These are phyloP conservation scores for Cabera pusaria DNA, from an alignment of 2,888 invertebrate species.

Conservation along the genomic window DNA sequence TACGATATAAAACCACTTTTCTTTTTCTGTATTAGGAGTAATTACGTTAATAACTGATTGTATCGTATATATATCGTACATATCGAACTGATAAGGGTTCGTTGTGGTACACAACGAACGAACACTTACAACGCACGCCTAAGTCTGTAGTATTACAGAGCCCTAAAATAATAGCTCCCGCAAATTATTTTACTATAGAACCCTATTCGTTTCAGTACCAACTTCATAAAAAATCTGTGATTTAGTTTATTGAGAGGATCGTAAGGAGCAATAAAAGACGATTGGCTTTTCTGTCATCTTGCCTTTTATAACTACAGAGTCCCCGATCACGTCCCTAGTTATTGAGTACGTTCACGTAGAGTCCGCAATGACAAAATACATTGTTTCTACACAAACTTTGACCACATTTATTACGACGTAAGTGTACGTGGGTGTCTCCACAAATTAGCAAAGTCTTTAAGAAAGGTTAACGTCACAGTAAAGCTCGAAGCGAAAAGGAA, in stretches of 20 bases:
- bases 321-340: constrained; percentile 31
- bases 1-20: too few relatives aligned
- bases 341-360: constrained; percentile 33
- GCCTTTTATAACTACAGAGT: constrained; percentile 20
- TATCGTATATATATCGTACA: too few relatives aligned
- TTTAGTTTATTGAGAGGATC: constrained; percentile 23
- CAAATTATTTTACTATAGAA: too few relatives aligned
- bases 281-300: constrained; percentile 28
- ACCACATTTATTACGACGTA: constrained; percentile 35
- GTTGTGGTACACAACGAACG: too few relatives aligned
- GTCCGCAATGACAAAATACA: constrained; percentile 42
- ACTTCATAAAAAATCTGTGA: constrained; percentile 20
- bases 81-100: too few relatives aligned
- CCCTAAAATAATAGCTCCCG: too few relatives aligned
- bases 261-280: constrained; percentile 28
- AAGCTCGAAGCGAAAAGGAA: constrained; percentile 1
- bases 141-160: too few relatives aligned
- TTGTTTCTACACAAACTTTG: constrained; percentile 36
- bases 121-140: too few relatives aligned
- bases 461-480: constrained; percentile 17
- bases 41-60: too few relatives aligned
- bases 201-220: constrained; percentile 5
- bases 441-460: constrained; percentile 25
- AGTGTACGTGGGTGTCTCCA: constrained; percentile 28
- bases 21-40: too few relatives aligned